phyloP scores from a whole-genome alignment of 2,888 invertebrate species.

The Synergus itoensis region DNA sequence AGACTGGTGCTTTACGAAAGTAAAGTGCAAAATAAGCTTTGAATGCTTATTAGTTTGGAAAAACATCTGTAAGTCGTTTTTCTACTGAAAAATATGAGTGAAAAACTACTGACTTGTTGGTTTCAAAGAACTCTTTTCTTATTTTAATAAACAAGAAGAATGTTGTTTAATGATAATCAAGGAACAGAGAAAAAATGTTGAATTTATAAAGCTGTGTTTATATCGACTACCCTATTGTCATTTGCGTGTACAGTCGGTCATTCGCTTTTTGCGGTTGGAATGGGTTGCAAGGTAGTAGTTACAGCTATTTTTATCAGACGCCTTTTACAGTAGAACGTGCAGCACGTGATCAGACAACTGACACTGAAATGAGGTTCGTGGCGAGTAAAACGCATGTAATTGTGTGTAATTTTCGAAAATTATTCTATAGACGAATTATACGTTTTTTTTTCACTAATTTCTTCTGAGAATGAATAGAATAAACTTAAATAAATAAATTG shows the following conservation, averaged over 20 bases:
- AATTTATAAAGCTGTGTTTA: not conserved
- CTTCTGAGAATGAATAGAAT: not conserved
- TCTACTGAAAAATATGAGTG: too few relatives aligned
- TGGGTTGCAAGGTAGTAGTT: constrained; percentile 16
- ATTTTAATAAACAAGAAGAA: too few relatives aligned
- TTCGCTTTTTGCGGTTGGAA: not conserved
- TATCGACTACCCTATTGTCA: not conserved
- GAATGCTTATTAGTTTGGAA: not conserved
- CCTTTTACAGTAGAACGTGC: constrained; percentile 14
- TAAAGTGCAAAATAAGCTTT: not conserved
- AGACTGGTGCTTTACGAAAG: not conserved
- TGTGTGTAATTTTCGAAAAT: constrained; percentile 10
- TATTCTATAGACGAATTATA: not conserved
- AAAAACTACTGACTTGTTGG: too few relatives aligned
- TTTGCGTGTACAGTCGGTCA: constrained; percentile 23
- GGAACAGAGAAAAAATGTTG: too few relatives aligned
- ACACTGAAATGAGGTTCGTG: not conserved
- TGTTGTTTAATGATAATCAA: too few relatives aligned
- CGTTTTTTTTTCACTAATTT: constrained; percentile 10
- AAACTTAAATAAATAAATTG: too few relatives aligned
- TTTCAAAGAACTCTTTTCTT: too few relatives aligned
- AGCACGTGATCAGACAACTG: constrained; percentile 7
- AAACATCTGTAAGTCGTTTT: too few relatives aligned
- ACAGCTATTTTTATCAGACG: constrained; percentile 14
- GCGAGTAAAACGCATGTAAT: not conserved